Base-by-base conservation (phyloP, 2,888 invertebrate species). In the Drosophila tripunctata region DNA sequence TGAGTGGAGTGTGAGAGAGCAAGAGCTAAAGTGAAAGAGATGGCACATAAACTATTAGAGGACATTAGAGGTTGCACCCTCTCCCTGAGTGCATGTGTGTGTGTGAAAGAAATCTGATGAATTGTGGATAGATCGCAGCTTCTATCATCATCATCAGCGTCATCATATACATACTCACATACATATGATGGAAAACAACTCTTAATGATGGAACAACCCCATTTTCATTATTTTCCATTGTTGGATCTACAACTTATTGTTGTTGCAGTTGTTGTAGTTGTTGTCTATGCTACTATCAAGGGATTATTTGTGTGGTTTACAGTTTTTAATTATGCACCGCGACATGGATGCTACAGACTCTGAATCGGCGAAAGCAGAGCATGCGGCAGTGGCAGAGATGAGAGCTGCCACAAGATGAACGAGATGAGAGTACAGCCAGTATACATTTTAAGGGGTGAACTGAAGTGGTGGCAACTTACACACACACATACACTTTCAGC, bases 291-390 rank as follows among this genome's bases (percentile, higher is more conserved):
- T 80, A 79, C 85, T 87, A 82, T 82, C 82, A 73, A 78, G 87
- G 82, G 82, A 83, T 83, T 83, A 87, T 87, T 81, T 81, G 85
- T 83, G 87, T 84, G 82, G 82, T 76, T 82, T 82, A 87, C 82
- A 87, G 78, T 87, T 82, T 82, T 84, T 82, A 82, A 82, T 83
- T 87, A 83, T 83, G 87, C 85, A 87, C 73, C 78, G 85, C 73
- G 87, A 83, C 73, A 87, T 75, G 80, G 57, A 62, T 63, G 66
- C 57, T 44, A 36, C 10, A 22, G 31, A 8, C 19, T 45, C 35
- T 44, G 27, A 31, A 15, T 10, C 22, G 21, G 45, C 14, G 8
- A 7, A 19, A 17, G 38, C 21, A 21, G 36, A 17, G 43, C 24
- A 12, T n/a, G 36, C 8, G 19, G 8, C 56, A 40, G 47, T 7